Evolutionary conservation across 2,888 invertebrate genomes (phyloP).

Genomic region (Callosobruchus maculatus): DNA sequence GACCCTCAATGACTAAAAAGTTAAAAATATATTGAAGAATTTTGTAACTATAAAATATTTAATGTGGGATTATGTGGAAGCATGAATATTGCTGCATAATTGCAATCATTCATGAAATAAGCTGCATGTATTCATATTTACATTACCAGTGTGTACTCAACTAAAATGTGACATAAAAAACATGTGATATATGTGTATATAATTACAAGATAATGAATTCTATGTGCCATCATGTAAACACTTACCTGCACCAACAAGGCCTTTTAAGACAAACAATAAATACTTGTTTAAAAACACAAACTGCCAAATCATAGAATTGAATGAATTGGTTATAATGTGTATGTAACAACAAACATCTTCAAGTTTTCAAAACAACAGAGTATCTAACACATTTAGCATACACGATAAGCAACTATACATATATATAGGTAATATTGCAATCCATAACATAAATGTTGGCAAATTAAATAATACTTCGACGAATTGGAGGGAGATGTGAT

Average conservation of each 20-base stretch:
- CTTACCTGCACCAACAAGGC: background rate
- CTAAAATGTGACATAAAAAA: background rate
- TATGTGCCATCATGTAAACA: background rate
- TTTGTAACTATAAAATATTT: background rate
- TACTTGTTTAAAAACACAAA: background rate
- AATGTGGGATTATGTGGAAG: background rate
- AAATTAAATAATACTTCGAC: background rate
- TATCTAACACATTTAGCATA: background rate
- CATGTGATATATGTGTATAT: background rate
- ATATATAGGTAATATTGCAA: background rate
- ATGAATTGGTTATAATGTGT: too few species aligned
- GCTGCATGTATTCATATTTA: background rate
- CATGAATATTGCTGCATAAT: background rate
- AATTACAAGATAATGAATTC: background rate
- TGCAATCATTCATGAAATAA: background rate
- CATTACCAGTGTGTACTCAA: background rate
- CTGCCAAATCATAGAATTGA: too few species aligned
- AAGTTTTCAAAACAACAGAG: background rate
- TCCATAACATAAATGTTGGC: background rate
- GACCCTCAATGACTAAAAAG: too few species aligned
- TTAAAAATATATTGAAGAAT: too few species aligned
- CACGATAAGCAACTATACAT: background rate
- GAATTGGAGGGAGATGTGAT: too few species aligned
- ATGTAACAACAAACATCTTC: too few species aligned
- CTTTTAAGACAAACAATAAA: background rate